Evolutionary conservation across 2,113 vertebrate genomes (phyloP), one percentile per base, ranked within the genome.

Genomic region (Macheiramphus alcinus): DNA sequence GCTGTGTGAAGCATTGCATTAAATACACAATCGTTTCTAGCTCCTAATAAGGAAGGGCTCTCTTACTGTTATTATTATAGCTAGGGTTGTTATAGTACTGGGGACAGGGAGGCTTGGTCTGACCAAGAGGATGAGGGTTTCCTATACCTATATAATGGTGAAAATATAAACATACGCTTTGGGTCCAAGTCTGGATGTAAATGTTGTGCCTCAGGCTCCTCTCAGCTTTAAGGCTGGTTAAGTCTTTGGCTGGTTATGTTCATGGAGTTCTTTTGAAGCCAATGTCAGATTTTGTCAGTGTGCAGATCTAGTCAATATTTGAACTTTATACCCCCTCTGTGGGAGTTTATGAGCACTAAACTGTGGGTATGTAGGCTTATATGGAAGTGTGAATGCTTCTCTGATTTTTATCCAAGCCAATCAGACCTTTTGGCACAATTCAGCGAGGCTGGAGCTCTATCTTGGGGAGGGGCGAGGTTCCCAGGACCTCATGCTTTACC

Each of bases 61-160:
- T 93, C 84, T 91, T 85, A 94, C 82, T 97, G 95, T 97, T 97
- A 97, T 95, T 96, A 90, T 97, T 97, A 96, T 21, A 97, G 50
- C 63, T 71, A 58, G 71, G 50, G 71, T 93, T 97, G 94, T 97
- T 97, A 94, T 92, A 94, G 55, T 88, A 80, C 32, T 95, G 81
- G 71, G 91, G 70, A 95, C 70, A 50, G 78, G 58, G 66, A 87
- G 62, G 58, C 84, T 97, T 94, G 66, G 55, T 93, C 93, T 88
- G 50, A 96, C 81, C 71, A 86, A 93, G 79, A 80, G 47, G 38
- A 47, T 47, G 59, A 62, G 71, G 62, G 32, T 45, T 87, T 93
- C 84, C 67, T 94, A 58, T 80, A 80, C 78, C 71, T 94, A 73
- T 93, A 76, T 91, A 91, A 82, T 71, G 81, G 53, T 70, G 50